Evolutionary conservation across 2,888 invertebrate genomes (phyloP), one percentile per base, ranked within the genome.

Genomic region (Cephus nigrinus): DNA sequence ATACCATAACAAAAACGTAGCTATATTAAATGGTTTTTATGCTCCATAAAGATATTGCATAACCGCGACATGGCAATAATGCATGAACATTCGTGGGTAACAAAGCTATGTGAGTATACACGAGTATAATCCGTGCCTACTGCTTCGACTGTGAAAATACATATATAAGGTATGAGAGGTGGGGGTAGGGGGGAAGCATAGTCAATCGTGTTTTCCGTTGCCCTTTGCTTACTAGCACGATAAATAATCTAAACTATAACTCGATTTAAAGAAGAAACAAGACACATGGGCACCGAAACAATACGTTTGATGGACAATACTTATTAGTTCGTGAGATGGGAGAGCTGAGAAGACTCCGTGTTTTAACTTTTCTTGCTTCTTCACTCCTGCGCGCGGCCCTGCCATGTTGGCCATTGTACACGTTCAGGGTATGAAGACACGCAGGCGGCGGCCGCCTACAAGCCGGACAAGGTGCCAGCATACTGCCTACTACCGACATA

Each of bases 301-400:
- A 88, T 88, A 82, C 86, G 83, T 78, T 80, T 82, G 84, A 86
- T 81, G 85, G 86, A 87, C 88, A 88, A 88, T 88, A 89, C 86
- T 87, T 87, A 87, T 88, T 87, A 87, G 86, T 84, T 84, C 83
- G 81, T 80, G 79, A 83, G 84, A 87, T 89, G 89, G 88, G 89
- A 86, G 89, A 84, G 80, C 76, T 78, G 78, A 55, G 74, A 40
- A 77, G 55, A 40, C 33, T 77, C 55, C 73, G 34, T 75, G 34
- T 75, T 23, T 72, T 68, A 32, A 40, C 76, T 74, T 80, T 75
- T 69, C 75, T 11, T 74, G 68, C 68, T 31, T 73, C 80, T 68
- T 69, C 78, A 32, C 75, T 75, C 68, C 76, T 79, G 15, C 40
- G 40, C 40, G 15, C 40, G 40, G 40, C 40, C 15, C 40, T 40